phyloP scores from a whole-genome alignment of 92 coral and sea anemone genomes.

The Actinernus sp. region DNA sequence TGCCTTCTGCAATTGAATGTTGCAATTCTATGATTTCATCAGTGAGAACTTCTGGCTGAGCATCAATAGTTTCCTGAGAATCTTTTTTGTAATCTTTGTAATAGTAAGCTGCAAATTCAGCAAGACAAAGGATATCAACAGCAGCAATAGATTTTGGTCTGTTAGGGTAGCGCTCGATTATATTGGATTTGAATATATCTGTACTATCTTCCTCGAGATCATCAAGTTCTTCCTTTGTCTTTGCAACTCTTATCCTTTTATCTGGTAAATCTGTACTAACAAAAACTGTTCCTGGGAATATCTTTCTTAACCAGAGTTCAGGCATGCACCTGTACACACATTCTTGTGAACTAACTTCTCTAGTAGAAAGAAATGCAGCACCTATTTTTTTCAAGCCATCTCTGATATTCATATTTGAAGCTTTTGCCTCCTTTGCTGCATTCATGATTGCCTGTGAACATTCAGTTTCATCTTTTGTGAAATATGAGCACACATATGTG shows the following conservation, averaged over 20 bases:
- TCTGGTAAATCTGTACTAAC: conserved; percentile 63
- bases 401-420: conserved; percentile 26
- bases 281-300: conserved; percentile 67
- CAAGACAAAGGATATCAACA: conserved; percentile 33
- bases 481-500: conserved; percentile 56
- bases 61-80: conserved; percentile 39
- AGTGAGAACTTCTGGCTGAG: conserved; percentile 67
- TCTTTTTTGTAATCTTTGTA: conserved; percentile 59
- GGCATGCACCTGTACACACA: conserved; percentile 74
- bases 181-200: conserved; percentile 49
- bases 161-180: conserved; percentile 22
- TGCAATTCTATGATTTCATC: conserved; percentile 42
- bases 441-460: conserved; percentile 64
- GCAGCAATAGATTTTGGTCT: conserved; percentile 28
- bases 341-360: conserved; percentile 76
- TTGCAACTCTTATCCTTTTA: conserved; percentile 65
- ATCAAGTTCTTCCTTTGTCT: conserved; percentile 55
- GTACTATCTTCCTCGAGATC: conserved; percentile 67
- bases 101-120: conserved; percentile 69
- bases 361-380: conserved; percentile 65
- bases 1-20: conserved; percentile 14
- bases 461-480: conserved; percentile 64
- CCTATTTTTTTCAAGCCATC: conserved; percentile 58
- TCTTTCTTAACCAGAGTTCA: conserved; percentile 62
- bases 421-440: conserved; percentile 64